Evolutionary conservation across 2,113 vertebrate genomes (phyloP).

Genomic region (Calidris pugnax): DNA sequence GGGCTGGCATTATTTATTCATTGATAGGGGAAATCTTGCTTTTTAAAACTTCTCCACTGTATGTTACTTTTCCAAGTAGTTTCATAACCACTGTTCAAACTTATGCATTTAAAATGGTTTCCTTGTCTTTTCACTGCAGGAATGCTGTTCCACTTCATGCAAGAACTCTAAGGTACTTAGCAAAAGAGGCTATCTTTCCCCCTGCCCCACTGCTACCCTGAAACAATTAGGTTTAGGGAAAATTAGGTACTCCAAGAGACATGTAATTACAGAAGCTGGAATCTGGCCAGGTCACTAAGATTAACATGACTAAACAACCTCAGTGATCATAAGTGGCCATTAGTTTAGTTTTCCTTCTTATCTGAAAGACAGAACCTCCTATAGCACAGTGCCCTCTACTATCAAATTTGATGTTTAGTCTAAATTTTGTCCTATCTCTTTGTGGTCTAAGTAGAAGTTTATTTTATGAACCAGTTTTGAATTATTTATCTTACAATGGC

Average conservation of each 20-base stretch:
- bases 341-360: slow-evolving; percentile 36
- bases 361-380: slow-evolving; percentile 14
- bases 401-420: slow-evolving; percentile 56
- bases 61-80: neutral
- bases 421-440: slow-evolving; percentile 29
- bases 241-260: neutral
- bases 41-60: neutral
- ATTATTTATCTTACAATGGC: slow-evolving; percentile 24
- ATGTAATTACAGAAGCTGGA: slow-evolving; percentile 37
- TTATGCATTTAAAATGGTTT: neutral
- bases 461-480: slow-evolving; percentile 16
- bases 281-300: neutral
- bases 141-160: neutral
- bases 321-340: neutral
- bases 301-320: slow-evolving; percentile 24
- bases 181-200: neutral
- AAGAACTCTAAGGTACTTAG: neutral
- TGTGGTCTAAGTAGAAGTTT: slow-evolving; percentile 13
- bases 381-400: neutral
- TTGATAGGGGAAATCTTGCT: neutral
- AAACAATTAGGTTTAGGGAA: neutral
- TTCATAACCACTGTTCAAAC: neutral
- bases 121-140: neutral
- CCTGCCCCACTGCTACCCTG: accelerated
- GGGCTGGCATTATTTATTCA: neutral